Base-by-base conservation (phyloP, 1,140 invertebrate species). In the Apocrypta bakeri region DNA sequence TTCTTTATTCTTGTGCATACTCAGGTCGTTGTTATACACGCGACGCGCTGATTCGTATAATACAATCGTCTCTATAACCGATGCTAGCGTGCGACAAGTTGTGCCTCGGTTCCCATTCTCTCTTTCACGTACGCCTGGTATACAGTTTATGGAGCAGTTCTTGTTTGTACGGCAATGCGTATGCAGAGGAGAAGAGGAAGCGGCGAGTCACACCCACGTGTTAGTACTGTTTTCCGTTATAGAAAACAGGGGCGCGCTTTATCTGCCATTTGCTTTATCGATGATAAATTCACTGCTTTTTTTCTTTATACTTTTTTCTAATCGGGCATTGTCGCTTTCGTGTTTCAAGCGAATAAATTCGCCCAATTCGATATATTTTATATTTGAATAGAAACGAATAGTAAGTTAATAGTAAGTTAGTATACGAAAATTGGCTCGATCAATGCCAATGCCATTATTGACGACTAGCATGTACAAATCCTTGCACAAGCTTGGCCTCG, bases 131-230 rank as follows among this genome's bases (percentile, higher is more conserved):
- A 8, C 33, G 33, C 1, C 68, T 31, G 61, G 1, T 17, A 17
- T 17, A 17, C 11, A 66, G 24, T 3, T 66, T 66, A 25, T 66
- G 24, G n/a, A 64, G 63, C 63, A 64, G 63, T 7, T 17, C 63
- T 64, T 24, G 63, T 27, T 12, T 7, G 33, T 56, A n/a, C 24
- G 11, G 12, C 24, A 12, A 25, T 56, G 9, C 33, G 25, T 29
- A 56, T 76, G 1, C 17, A 24, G 48, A 76, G 29, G 74, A 48
- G 42, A 21, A 76, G n/a, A 29, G 24, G 72, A 76, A 48, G 74
- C 74, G 56, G 21, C 27, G 21, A 33, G 74, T 76, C 74, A 76
- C 74, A 63, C 74, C 74, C 74, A 76, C 74, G 27, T 17, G 24
- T 29, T 9, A 48, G 14, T 17, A 48, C 71, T 9, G 71, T 37